These are phyloP conservation scores for Spatulosminthurus flaviceps DNA, from an alignment of 2,888 invertebrate genomes.

Conservation along the genomic window DNA sequence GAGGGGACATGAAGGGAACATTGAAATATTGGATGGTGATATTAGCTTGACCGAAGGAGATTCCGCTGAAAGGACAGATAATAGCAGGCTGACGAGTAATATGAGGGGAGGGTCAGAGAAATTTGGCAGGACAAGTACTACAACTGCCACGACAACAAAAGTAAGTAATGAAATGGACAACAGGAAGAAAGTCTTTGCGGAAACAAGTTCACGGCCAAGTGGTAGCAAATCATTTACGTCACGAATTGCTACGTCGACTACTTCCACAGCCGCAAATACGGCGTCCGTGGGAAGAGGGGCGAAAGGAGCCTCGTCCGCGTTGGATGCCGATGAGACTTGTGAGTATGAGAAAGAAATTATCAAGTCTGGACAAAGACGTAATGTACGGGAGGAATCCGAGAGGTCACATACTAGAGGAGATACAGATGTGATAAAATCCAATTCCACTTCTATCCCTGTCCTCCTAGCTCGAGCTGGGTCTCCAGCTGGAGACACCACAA, in stretches of 20 bases:
- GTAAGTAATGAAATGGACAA: slow-evolving; percentile 38
- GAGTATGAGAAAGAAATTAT: slow-evolving; percentile 42
- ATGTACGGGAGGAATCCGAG: slow-evolving; percentile 34
- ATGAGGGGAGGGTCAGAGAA: neutral
- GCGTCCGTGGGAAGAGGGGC: neutral
- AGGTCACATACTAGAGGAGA: slow-evolving; percentile 12
- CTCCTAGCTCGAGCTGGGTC: slow-evolving; percentile 11
- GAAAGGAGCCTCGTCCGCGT: neutral
- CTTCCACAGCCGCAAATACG: slow-evolving; percentile 30
- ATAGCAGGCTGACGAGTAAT: neutral
- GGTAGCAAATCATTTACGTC: slow-evolving; percentile 22
- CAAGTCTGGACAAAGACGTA: slow-evolving; percentile 31
- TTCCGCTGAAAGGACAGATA: neutral
- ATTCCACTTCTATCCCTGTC: slow-evolving; percentile 37
- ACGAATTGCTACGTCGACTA: slow-evolving; percentile 38
- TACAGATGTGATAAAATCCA: slow-evolving; percentile 50
- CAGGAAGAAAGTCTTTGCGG: slow-evolving; percentile 12
- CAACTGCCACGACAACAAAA: slow-evolving; percentile 5
- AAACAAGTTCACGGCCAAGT: slow-evolving; percentile 3
- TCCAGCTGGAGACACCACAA: slow-evolving; percentile 29
- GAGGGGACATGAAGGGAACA: neutral
- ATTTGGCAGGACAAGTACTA: slow-evolving; percentile 1
- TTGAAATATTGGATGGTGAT: neutral
- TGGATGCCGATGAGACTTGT: slow-evolving; percentile 28
- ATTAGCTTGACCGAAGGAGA: slow-evolving; percentile 4